Percentiles rank a stretch among this genome's conserved stretches.
These are phyloP conservation scores for Agapornis roseicollis DNA, from an alignment of 2,113 vertebrate species.

Conservation along the genomic window DNA sequence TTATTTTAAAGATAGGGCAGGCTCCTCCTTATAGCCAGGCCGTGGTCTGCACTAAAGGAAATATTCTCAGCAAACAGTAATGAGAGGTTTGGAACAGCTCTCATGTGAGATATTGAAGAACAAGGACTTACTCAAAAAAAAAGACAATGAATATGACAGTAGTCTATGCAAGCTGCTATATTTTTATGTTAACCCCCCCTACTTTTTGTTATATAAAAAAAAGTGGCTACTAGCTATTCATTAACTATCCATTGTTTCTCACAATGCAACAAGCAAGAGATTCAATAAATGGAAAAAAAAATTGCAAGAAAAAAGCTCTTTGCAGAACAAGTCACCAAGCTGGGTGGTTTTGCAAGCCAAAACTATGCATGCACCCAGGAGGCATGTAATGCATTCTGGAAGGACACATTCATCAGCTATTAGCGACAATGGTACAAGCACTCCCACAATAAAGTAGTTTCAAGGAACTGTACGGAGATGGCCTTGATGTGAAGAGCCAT, in stretches of 20 bases:
- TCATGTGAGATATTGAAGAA: neutral
- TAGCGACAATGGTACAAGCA: neutral
- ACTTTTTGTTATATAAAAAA: neutral
- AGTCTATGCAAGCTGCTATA: neutral
- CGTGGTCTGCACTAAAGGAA: neutral
- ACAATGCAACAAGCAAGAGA: neutral
- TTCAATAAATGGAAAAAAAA: neutral
- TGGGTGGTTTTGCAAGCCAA: neutral
- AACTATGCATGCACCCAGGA: neutral
- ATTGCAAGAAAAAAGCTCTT: neutral
- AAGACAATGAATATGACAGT: neutral
- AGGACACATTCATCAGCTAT: neutral
- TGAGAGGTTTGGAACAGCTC: neutral
- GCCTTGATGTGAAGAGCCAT: neutral
- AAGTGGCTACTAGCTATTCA: neutral
- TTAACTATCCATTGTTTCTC: neutral
- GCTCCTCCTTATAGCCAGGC: neutral
- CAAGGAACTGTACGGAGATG: neutral
- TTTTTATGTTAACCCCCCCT: fast-evolving
- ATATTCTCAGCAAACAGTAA: neutral
- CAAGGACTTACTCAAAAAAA: neutral
- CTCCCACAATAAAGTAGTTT: neutral
- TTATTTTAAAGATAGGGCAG: neutral
- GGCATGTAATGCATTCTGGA: neutral
- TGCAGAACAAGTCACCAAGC: neutral